Evolutionary conservation across 2,797 vertebrate genomes (phyloP).

Genomic region (Melanotaenia trifasciata): DNA sequence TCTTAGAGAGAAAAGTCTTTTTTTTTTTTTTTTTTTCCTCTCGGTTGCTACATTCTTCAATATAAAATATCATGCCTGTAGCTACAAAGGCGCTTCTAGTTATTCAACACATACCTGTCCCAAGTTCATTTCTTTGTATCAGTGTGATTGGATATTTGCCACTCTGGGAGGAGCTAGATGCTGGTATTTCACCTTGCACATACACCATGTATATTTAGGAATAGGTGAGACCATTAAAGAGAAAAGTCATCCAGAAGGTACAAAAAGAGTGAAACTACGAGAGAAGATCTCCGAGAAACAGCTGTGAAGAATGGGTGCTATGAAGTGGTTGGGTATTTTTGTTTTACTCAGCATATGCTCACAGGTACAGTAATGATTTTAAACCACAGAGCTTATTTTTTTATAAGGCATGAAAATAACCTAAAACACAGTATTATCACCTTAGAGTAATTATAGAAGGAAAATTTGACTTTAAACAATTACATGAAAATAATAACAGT

Average conservation of each 20-base stretch:
- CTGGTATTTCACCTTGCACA: slow-evolving; percentile 60
- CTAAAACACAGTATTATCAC: background rate
- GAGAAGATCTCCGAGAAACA: slow-evolving; percentile 22
- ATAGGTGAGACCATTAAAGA: slow-evolving; percentile 43
- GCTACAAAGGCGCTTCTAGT: slow-evolving; percentile 23
- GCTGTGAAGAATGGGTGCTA: slow-evolving; percentile 55
- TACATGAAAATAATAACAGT: background rate
- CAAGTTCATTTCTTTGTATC: slow-evolving; percentile 26
- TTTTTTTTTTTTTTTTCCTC: background rate
- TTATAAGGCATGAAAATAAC: background rate
- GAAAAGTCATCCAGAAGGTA: slow-evolving; percentile 25
- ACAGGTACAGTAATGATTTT: slow-evolving; percentile 72
- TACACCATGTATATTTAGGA: slow-evolving; percentile 40
- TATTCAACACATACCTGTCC: slow-evolving; percentile 28
- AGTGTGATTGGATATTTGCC: slow-evolving; percentile 59
- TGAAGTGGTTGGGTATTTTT: slow-evolving; percentile 65
- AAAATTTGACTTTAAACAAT: background rate
- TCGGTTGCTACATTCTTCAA: slow-evolving; percentile 17
- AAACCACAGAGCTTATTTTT: background rate
- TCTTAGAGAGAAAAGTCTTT: too few relatives aligned
- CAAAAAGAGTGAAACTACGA: slow-evolving; percentile 25
- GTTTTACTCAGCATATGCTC: slow-evolving; percentile 60
- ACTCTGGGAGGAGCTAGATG: slow-evolving; percentile 57
- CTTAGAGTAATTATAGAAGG: background rate
- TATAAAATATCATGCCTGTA: slow-evolving; percentile 46